Base-by-base conservation (phyloP, 2,888 invertebrate species). In the Allygus modestus region DNA sequence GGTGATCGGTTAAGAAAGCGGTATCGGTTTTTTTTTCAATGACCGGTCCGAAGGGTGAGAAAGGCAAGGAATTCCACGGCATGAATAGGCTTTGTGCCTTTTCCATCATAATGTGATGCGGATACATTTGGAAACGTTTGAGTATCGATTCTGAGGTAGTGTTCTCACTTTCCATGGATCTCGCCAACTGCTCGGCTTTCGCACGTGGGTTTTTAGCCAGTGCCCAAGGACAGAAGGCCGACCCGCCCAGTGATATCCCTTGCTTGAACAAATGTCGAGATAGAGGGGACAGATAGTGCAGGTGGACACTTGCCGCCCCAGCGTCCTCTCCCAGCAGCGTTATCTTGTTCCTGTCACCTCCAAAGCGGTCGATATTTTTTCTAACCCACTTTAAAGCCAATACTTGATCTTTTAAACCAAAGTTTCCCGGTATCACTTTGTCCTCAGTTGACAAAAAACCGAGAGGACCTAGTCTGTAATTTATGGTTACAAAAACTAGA, bases 41-140 rank as follows among this genome's bases (percentile, higher is more conserved):
- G 0, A 95, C 94, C 0, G 96, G 95, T 0, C 94, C 95, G 89
- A 96, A 96, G 0, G 95, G 94, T 0, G 94, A 93, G 89, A 94
- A 95, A 85, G 96, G 93, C 89, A 93, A 93, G 88, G 94, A 94
- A n/a, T 93, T 89, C 91, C 92, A 93, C 26, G 92, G 91, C 92
- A 92, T 86, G 65, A 90, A 90, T 1, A 54, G 20, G 0, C 33
- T n/a, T 23, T 85, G 43, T 23, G 83, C 51, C 15, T 82, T 58
- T 51, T 37, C 28, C 26, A 84, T 65, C 9, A 85, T 54, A 1
- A 77, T 41, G n/a, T 85, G 37, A 17, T 92, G 94, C 0, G 94
- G 93, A 71, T 94, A 92, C 85, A 91, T 90, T 87, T 92, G 92
- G 58, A 96, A 90, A 89, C 96, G 96, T 15, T 93, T 92, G 0